phyloP scores from a whole-genome alignment of 2,797 vertebrate genomes.

The Protosalanx chinensis region DNA sequence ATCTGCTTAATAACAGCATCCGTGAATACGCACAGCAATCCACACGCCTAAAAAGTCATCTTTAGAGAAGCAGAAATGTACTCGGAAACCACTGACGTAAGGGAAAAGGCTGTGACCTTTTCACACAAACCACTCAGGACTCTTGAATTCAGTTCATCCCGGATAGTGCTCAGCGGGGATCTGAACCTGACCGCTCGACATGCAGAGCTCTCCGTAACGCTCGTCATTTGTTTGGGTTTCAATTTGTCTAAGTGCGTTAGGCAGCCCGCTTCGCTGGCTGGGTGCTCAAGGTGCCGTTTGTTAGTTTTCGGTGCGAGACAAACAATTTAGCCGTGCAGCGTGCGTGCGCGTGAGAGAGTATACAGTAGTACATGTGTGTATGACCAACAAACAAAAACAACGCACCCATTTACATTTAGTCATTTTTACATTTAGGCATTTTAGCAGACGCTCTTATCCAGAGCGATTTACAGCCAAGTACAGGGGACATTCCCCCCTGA shows the following conservation, averaged over 20 bases:
- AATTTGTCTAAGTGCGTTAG: conserved; percentile 38
- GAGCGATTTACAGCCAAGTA: no score
- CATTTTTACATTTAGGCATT: no score
- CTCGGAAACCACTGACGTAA: not conserved
- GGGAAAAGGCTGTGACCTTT: not conserved
- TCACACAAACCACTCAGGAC: not conserved
- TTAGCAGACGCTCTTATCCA: no score
- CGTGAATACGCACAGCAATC: conserved; percentile 8
- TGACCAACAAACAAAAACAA: no score
- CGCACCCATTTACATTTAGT: no score
- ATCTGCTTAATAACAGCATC: conserved; percentile 8
- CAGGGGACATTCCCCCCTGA: no score
- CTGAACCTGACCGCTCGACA: conserved; percentile 58
- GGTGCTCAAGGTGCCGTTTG: conserved; percentile 40
- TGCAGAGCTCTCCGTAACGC: conserved; percentile 39
- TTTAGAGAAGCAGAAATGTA: not conserved
- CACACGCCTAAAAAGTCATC: not conserved
- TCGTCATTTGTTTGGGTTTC: conserved; percentile 50
- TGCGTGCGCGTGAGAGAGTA: conserved; percentile 24
- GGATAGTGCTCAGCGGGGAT: conserved; percentile 27
- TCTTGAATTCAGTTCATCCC: conserved; percentile 45
- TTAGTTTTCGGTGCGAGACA: conserved; percentile 49
- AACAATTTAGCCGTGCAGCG: conserved; percentile 38
- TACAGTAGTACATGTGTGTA: conserved; percentile 15
- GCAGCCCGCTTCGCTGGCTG: conserved; percentile 29